Evolutionary conservation across 2,113 vertebrate species (phyloP).

Genomic region (Garra rufa): DNA sequence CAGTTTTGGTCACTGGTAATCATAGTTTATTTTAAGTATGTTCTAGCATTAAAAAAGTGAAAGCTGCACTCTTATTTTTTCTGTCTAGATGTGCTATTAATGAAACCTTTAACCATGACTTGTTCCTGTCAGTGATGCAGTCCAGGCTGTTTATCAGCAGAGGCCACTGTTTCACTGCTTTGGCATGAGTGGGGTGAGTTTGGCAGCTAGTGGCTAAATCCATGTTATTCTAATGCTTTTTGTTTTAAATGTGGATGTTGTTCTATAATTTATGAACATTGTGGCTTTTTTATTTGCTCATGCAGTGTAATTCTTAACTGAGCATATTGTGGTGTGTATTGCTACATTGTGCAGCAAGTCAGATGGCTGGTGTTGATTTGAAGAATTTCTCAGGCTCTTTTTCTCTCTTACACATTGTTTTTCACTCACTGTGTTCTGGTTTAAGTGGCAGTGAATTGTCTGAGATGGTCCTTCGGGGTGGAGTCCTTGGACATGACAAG

Average conservation of each 20-base stretch:
- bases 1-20: background rate
- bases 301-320: background rate
- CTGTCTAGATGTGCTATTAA: background rate
- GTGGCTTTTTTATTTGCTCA: background rate
- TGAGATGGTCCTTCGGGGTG: background rate
- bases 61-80: background rate
- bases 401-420: background rate
- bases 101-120: background rate
- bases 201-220: background rate
- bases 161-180: slow-evolving; percentile 21
- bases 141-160: background rate
- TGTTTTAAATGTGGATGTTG: background rate
- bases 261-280: background rate
- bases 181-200: background rate
- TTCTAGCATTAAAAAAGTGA: background rate
- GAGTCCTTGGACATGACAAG: background rate
- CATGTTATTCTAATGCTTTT: background rate
- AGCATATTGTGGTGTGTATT: background rate
- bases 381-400: background rate
- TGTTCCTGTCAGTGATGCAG: background rate
- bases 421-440: background rate
- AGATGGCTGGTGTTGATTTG: background rate
- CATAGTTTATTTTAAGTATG: background rate
- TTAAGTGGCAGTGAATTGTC: slow-evolving; percentile 28
- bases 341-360: background rate